A percentile compares a stretch with the other conserved stretches of the same genome.
Conservation (phyloP, 2,888 invertebrate species). For the Lasioglossum villosulum region DNA sequence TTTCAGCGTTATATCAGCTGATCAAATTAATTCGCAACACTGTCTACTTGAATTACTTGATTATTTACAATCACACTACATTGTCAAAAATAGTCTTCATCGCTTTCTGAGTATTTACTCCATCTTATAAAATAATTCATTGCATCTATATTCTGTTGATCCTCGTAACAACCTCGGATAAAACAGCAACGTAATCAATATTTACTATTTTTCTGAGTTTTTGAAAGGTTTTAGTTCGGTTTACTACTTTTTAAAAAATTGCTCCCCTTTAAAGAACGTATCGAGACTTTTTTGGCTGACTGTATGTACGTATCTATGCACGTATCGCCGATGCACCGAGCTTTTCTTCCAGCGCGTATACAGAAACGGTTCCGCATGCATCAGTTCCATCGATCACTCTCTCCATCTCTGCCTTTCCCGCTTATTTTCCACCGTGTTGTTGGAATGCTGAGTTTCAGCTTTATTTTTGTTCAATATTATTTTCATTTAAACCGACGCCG, state of each 20-base stretch:
- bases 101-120: too few species aligned
- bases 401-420: neutral
- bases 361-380: neutral
- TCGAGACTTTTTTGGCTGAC: neutral
- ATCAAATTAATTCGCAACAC: too few species aligned
- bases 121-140: too few species aligned
- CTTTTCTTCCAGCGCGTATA: neutral
- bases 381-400: neutral
- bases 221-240: neutral
- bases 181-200: neutral
- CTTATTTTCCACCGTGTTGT: neutral
- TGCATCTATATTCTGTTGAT: too few species aligned
- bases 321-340: neutral
- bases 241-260: neutral
- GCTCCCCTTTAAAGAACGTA: neutral
- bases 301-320: neutral
- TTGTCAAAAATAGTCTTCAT: too few species aligned
- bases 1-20: too few species aligned
- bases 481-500: conserved; percentile 5
- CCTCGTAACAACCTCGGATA: neutral
- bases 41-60: too few species aligned
- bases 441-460: neutral
- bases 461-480: conserved; percentile 1
- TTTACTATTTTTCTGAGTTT: neutral
- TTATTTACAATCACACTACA: too few species aligned